Conservation (phyloP, 2,888 invertebrate genomes). For the Callosobruchus maculatus region DNA sequence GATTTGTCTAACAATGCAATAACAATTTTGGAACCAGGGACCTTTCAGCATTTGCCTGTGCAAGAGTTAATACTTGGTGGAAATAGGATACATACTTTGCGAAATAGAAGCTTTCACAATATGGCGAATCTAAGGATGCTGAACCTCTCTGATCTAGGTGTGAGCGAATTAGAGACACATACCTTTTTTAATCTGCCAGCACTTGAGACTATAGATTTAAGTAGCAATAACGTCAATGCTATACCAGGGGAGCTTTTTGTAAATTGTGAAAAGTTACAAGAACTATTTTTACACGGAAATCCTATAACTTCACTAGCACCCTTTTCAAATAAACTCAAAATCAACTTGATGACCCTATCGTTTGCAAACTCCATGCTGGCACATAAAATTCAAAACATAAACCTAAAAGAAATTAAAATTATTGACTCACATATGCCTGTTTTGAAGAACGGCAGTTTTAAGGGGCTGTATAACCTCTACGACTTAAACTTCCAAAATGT, state of each 20-base stretch:
- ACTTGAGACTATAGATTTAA: slow-evolving; percentile 6
- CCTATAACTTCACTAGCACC: slow-evolving; percentile 7
- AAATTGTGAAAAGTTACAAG: not conserved
- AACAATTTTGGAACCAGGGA: not conserved
- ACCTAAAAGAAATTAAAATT: slow-evolving; percentile 5
- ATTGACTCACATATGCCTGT: slow-evolving; percentile 2
- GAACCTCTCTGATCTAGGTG: slow-evolving; percentile 3
- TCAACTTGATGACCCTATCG: slow-evolving; percentile 1
- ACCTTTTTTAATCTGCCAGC: slow-evolving; percentile 9
- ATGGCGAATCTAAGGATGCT: slow-evolving; percentile 4
- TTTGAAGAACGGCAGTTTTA: slow-evolving; percentile 6
- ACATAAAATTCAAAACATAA: slow-evolving; percentile 3
- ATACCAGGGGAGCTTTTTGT: slow-evolving; percentile 5
- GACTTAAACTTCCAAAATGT: slow-evolving; percentile 1
- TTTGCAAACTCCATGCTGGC: slow-evolving; percentile 6
- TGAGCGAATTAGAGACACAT: slow-evolving; percentile 5
- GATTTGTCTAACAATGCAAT: slow-evolving; percentile 6
- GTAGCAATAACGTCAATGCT: slow-evolving; percentile 7
- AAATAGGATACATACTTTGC: slow-evolving; percentile 8
- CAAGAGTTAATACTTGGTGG: not conserved
- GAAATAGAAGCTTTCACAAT: slow-evolving; percentile 7
- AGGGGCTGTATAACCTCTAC: slow-evolving; percentile 9
- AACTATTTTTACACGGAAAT: slow-evolving; percentile 7
- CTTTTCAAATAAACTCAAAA: slow-evolving; percentile 6
- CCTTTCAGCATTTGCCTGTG: slow-evolving; percentile 5